Base-by-base conservation (phyloP, 23 tunicate species). In the Halocynthia aurantium region DNA sequence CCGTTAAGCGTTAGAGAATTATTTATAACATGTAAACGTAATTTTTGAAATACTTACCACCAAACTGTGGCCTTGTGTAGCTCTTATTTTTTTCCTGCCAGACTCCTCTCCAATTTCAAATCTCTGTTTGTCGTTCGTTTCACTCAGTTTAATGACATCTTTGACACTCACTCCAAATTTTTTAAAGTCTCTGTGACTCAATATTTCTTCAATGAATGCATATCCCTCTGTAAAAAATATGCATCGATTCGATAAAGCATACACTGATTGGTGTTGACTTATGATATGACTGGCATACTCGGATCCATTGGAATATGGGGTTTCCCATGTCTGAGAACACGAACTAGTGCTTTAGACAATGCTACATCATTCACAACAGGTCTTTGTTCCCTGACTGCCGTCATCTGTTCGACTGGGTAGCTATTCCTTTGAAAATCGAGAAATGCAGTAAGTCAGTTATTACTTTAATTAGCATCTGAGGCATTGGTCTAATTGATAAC, bases 41-140 rank as follows among this genome's bases (percentile, higher is more conserved):
- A 31, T 31, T 31, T 2, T 20, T 31, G n/a, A 68, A 12, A 12
- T 67, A 17, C 5, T 40, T 31, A 82, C 86, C 75, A 75, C 31
- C 6, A 82, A 53, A 13, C 81, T 54, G 52, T 86, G 93, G 51
- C 93, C 93, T 81, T 86, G 93, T 0, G 85, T 62, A 9, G 93
- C 93, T 49, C 65, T 56, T 40, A 86, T 86, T 54, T 73, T 15
- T 15, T 67, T 8, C 49, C 56, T 31, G 18, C 52, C 82, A 20
- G 13, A 7, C 6, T 66, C 61, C 17, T 53, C 51, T 49, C 56
- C 49, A 52, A 86, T 55, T 57, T 71, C 81, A 76, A 75, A 86
- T 63, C 93, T 62, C 49, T 86, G 68, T 55, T 86, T 86, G 70
- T 81, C 71, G 60, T 81, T 76, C 18, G 55, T 68, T 5, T 55